These are phyloP conservation scores for Taxidea taxus DNA, from an alignment of 2,113 vertebrate genomes.

Conservation along the genomic window DNA sequence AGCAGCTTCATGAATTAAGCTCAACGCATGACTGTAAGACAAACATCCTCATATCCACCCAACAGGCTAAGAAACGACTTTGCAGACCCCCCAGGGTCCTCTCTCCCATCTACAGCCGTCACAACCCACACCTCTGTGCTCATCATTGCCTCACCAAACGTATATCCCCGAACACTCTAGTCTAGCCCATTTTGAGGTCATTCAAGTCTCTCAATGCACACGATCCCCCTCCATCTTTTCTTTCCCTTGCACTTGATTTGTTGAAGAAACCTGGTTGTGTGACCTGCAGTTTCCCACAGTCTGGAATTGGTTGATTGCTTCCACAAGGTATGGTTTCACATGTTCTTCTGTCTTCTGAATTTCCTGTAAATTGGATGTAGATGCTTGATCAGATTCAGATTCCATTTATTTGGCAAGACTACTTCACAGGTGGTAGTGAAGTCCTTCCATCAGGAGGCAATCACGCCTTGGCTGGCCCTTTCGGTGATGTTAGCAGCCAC, in stretches of 20 bases:
- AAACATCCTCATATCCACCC: not conserved
- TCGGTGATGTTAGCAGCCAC: not conserved
- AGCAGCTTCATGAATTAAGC: not conserved
- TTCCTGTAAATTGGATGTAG: not conserved
- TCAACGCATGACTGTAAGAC: not conserved
- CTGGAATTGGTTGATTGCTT: not conserved
- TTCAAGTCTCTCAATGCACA: not conserved
- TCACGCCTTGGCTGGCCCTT: not conserved
- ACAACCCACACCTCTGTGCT: accelerated
- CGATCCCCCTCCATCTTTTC: not conserved
- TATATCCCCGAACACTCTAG: not conserved
- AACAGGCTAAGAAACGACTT: not conserved
- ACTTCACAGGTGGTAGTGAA: not conserved
- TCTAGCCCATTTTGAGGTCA: not conserved
- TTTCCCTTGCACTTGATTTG: not conserved
- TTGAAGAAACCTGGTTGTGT: not conserved
- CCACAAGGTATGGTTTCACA: not conserved
- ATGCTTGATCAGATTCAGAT: not conserved
- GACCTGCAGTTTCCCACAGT: not conserved
- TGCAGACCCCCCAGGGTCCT: not conserved
- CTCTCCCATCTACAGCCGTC: accelerated
- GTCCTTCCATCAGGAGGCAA: not conserved
- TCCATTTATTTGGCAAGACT: not conserved
- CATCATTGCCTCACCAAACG: not conserved
- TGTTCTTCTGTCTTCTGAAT: not conserved